phyloP scores from a whole-genome alignment of 2,797 vertebrate genomes.

The Merluccius polli region DNA sequence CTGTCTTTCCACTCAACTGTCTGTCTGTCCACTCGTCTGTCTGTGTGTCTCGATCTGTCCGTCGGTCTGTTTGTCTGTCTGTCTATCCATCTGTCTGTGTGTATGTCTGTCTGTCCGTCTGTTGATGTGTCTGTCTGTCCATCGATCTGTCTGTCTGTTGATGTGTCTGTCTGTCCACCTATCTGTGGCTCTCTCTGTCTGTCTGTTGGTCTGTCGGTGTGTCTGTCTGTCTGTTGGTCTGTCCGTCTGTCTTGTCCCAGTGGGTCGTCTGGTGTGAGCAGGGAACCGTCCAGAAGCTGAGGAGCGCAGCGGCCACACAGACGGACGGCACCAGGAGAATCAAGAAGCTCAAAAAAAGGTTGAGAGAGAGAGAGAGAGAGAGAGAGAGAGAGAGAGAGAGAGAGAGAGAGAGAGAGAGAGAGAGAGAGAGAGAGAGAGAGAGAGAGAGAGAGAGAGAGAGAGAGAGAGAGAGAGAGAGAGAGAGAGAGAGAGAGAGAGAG shows the following conservation, averaged over 20 bases:
- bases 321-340: conserved; percentile 66
- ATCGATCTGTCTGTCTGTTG: not conserved
- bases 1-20: no score
- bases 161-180: not conserved
- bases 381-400: conserved; percentile 25
- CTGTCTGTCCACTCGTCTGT: no score
- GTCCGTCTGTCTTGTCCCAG: conserved; percentile 62
- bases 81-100: not conserved
- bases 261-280: conserved; percentile 90
- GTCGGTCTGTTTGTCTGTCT: no score
- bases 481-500: no score
- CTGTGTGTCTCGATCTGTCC: no score
- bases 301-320: conserved; percentile 63
- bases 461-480: conserved; percentile 21
- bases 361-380: conserved; percentile 20
- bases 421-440: conserved; percentile 22
- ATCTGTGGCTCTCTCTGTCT: not conserved
- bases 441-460: conserved; percentile 19
- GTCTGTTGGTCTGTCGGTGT: not conserved
- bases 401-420: conserved; percentile 26
- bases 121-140: not conserved
- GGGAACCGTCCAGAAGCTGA: conserved; percentile 69
- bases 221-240: conserved; percentile 8
- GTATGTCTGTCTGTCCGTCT: not conserved
- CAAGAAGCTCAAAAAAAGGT: conserved; percentile 37